A percentile compares a stretch with the other conserved stretches of the same genome.
These are phyloP conservation scores for Ianthella basta DNA, from an alignment of 37 sponge, comb jelly and placozoan genomes.

Conservation along the genomic window DNA sequence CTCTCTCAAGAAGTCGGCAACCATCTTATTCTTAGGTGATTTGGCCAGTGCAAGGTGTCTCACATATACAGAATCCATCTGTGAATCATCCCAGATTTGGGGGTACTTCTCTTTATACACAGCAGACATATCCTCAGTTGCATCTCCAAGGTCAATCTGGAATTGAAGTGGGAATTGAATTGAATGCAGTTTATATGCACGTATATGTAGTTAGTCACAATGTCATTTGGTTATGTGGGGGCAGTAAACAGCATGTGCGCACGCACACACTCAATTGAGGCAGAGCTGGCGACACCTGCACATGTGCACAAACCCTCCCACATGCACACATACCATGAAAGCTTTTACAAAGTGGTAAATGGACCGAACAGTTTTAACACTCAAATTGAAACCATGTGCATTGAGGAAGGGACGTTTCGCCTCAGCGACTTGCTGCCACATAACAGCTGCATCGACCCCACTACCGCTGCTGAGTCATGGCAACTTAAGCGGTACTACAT, in stretches of 20 bases:
- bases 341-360: neutral
- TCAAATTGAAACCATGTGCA: too few species aligned
- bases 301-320: neutral
- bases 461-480: too few species aligned
- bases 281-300: neutral
- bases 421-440: too few species aligned
- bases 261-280: too few species aligned
- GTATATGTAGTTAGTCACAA: too few species aligned
- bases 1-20: conserved; percentile 17
- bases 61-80: neutral
- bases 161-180: neutral
- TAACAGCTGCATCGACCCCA: too few species aligned
- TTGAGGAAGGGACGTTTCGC: too few species aligned
- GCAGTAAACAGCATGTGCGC: too few species aligned
- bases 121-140: conserved; percentile 19
- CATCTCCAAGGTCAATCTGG: conserved; percentile 34
- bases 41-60: conserved; percentile 5
- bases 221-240: too few species aligned
- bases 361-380: too few species aligned
- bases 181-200: too few species aligned
- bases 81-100: neutral
- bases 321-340: neutral
- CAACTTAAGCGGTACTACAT: too few species aligned
- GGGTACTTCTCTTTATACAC: conserved; percentile 7
- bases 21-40: neutral